Conservation (phyloP, 2,797 vertebrate species). For the Rachycentron canadum region DNA sequence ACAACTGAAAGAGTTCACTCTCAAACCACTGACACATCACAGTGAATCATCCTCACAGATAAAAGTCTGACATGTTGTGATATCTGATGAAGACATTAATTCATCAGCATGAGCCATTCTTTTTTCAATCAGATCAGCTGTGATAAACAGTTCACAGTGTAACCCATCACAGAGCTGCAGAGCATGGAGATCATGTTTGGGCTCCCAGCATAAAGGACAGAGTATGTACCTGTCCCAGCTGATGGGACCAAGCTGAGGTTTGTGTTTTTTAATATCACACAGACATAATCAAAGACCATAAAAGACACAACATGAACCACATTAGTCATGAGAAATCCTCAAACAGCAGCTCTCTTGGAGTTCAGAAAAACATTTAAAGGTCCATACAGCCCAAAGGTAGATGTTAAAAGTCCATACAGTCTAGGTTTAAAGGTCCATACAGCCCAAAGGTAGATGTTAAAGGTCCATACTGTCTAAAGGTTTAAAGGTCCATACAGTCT, state of each 20-base stretch:
- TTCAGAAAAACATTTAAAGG: background rate
- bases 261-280: background rate
- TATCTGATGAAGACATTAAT: background rate
- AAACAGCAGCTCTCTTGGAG: background rate
- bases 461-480: too few species aligned
- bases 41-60: conserved; percentile 3
- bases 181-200: background rate
- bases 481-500: too few species aligned
- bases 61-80: background rate
- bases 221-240: background rate
- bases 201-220: background rate
- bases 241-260: background rate
- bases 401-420: too few species aligned
- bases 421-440: too few species aligned
- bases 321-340: background rate
- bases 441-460: too few species aligned
- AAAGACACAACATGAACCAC: background rate
- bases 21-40: background rate
- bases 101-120: background rate
- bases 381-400: too few species aligned
- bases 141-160: background rate
- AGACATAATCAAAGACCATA: background rate
- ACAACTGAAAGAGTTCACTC: background rate
- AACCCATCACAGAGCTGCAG: background rate
- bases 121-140: background rate